These are phyloP conservation scores for Listronotus oregonensis DNA, from an alignment of 1,140 invertebrate species.

Conservation along the genomic window DNA sequence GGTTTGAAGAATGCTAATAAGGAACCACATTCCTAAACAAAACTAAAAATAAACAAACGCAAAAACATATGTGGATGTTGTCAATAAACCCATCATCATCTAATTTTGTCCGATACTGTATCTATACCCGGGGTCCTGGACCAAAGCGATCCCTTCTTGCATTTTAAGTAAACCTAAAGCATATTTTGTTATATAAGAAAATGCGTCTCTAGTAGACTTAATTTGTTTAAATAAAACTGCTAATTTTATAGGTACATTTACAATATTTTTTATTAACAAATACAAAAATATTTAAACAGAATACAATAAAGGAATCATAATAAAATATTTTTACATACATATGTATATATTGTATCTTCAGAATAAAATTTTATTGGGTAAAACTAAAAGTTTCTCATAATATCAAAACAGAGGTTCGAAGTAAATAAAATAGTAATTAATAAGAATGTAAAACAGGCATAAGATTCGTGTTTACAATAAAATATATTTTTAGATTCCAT, in stretches of 20 bases:
- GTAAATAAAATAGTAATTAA: conserved; percentile 36
- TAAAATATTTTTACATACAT: conserved; percentile 14
- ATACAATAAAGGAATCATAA: conserved; percentile 19
- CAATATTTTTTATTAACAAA: conserved; percentile 42
- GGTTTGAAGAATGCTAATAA: no score
- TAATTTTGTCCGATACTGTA: no score
- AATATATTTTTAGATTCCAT: conserved; percentile 38
- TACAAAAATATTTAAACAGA: conserved; percentile 42
- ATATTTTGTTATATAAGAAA: no score
- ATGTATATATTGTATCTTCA: background rate
- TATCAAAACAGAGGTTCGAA: conserved; percentile 4
- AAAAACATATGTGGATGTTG: no score
- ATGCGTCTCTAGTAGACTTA: no score
- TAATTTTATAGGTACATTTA: conserved; percentile 21
- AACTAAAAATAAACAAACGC: no score
- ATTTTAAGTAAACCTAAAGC: no score
- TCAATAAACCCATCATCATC: no score
- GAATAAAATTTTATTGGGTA: background rate
- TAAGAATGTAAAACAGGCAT: conserved; percentile 36
- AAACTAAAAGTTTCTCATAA: background rate
- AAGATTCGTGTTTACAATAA: conserved; percentile 38
- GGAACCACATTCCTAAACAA: no score
- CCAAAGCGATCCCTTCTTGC: no score
- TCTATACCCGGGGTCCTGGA: no score
- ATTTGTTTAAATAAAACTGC: no score